Base-by-base conservation (phyloP, 2,888 invertebrate genomes). In the Lasioglossum pauxillum region DNA sequence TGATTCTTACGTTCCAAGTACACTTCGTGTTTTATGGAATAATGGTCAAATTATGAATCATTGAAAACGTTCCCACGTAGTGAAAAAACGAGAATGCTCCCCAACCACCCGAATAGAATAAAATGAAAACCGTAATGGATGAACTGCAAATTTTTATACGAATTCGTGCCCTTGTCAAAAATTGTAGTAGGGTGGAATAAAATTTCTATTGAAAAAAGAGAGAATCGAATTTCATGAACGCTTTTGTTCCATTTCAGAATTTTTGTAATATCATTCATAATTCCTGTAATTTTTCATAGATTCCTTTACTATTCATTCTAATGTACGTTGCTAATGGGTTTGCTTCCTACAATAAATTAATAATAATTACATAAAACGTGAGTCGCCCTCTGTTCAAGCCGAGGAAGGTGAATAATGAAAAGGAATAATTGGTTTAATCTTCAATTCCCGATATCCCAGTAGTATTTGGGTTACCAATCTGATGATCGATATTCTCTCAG, bases 361-460 rank as follows among this genome's bases (percentile, higher is more conserved):
- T 60, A 27, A 27, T 60, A 60, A 60, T 60, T 27, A 60, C 14
- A 60, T 60, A 5, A 60, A 60, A 60, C 5, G 60, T 27, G 44
- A 5, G 19, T 35, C 2, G 5, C 41, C 7, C 23, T 35, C 5
- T 46, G 14, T 19, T 38, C 23, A 16, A 53, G 35, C 12, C 8
- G 7, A 35, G 41, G 27, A n/a, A 46, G 12, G 27, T n/a, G 38
- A 19, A 19, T 71, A 74, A 73, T 38, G 73, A 74, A 73, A 80
- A 31, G 35, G 71, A 60, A 80, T 80, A 83, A 80, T 75, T 80
- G 80, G 75, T 71, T 71, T 60, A 41, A n/a, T 35, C 41, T 72
- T 80, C 75, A 60, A 80, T 83, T 71, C 60, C 60, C 80, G 46
- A 83, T 83, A 72, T 19, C 41, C 16, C 8, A 16, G 46, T 67